Base-by-base conservation (phyloP, 1,140 invertebrate species). In the Tetramorium parvispinum region DNA sequence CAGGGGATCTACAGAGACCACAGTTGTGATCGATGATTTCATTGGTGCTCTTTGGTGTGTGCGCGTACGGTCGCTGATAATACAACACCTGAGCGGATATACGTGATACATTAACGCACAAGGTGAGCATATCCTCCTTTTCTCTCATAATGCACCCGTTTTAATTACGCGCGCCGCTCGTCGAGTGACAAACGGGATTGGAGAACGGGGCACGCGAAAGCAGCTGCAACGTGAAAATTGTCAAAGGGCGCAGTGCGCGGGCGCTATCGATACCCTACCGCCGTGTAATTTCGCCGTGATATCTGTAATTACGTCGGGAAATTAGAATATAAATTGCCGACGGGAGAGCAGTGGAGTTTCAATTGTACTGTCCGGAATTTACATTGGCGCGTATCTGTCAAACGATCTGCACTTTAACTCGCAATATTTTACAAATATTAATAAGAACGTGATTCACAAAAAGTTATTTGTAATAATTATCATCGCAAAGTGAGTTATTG, bases 21-120 rank as follows among this genome's bases (percentile, higher is more conserved):
- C 65, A 53, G 57, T 88, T 83, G 88, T 89, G 88, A 89, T 89
- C 51, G 37, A 90, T 90, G 85, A 87, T 89, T 76, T 76, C 24
- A 81, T 87, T 90, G 85, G 89, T 90, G 89, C 79, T 89, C 65
- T 85, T 90, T 73, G 66, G 89, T 89, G 89, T 89, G 89, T 89
- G 89, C 79, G 88, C 71, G 89, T 87, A 77, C 65, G 57, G 68
- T 75, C 37, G 61, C 88, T 59, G 88, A 78, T 75, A 85, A 27
- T 73, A 46, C 68, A 59, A 37, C 70, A 66, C 51, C 40, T 55
- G 75, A 57, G 71, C 63, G 61, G 71, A 85, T 87, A 73, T 73
- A 65, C 71, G 71, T 49, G 57, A 83, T 73, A 83, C 53, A 75
- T 59, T 59, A 55, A 66, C 65, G 65, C 65, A 68, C 43, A 82